Conservation (phyloP, 2,888 invertebrate genomes). For the Cetonia aurata region DNA sequence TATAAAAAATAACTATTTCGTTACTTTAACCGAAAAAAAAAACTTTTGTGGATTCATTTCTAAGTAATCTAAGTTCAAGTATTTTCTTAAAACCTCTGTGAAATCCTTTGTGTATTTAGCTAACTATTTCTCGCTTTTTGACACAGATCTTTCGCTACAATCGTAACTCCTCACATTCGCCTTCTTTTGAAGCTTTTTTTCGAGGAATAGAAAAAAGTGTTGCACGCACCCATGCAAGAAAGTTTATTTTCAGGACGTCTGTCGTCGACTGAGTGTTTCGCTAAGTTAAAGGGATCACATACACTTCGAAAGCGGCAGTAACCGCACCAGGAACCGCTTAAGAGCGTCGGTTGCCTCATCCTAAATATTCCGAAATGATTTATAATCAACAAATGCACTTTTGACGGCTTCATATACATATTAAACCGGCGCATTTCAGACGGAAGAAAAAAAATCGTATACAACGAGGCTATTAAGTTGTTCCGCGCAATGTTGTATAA, state of each 20-base stretch:
- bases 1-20: no score
- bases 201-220: no score
- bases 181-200: no score
- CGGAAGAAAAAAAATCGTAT: neutral
- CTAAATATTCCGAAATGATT: slow-evolving; percentile 19
- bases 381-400: slow-evolving; percentile 23
- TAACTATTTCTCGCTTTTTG: no score
- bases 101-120: no score
- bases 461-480: slow-evolving; percentile 8
- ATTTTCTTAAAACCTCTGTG: no score
- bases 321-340: slow-evolving; percentile 10
- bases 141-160: no score
- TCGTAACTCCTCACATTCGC: no score
- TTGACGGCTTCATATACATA: slow-evolving; percentile 22
- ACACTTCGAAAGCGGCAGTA: slow-evolving; percentile 19
- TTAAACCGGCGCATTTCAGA: neutral
- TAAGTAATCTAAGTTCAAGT: no score
- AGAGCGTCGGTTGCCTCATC: slow-evolving; percentile 16
- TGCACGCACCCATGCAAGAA: no score
- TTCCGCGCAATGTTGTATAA: neutral
- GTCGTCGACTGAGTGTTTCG: slow-evolving; percentile 26
- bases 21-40: no score
- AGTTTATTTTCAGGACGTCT: slow-evolving; percentile 22
- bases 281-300: slow-evolving; percentile 25
- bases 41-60: no score